Conservation (phyloP, 1,140 invertebrate species). For the Neotoxoptera formosana region DNA sequence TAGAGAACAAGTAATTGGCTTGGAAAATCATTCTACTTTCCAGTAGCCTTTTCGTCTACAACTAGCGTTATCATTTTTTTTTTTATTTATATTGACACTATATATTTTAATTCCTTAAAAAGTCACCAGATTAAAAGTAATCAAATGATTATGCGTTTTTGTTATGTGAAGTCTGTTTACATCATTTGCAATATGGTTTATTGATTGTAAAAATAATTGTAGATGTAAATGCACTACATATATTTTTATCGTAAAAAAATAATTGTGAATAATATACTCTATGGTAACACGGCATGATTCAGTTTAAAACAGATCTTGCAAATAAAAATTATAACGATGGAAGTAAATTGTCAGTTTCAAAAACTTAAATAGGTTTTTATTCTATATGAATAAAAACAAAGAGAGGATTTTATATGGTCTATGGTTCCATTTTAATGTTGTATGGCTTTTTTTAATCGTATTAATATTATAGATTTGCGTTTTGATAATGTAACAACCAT, state of each 20-base stretch:
- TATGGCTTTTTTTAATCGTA: neutral
- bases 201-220: neutral
- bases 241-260: neutral
- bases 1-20: conserved; percentile 29
- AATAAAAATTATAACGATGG: neutral
- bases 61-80: neutral
- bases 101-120: neutral
- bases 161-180: neutral
- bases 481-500: neutral
- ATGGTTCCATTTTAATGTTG: neutral
- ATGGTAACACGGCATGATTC: neutral
- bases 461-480: neutral
- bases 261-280: neutral
- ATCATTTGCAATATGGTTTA: neutral
- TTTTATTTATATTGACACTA: neutral
- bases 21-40: neutral
- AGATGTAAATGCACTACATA: neutral
- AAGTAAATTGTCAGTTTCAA: neutral
- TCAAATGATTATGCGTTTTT: neutral
- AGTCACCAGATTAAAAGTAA: neutral
- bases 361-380: neutral
- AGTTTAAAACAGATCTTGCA: neutral
- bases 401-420: neutral
- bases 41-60: neutral
- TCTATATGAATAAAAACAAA: neutral